phyloP scores from a whole-genome alignment of 1,140 invertebrate species.

The Lycorma delicatula region DNA sequence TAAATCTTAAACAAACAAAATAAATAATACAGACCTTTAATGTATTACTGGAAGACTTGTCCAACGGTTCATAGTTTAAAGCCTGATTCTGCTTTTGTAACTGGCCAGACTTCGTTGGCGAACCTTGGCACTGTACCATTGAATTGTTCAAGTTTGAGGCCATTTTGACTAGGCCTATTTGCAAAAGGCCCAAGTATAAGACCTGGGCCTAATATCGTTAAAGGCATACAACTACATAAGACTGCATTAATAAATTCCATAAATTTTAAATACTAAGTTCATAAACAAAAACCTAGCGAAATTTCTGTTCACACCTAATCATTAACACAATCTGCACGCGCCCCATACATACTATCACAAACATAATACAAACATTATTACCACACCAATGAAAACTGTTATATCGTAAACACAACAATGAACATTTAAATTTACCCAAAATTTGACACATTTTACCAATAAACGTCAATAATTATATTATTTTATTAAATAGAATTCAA shows the following conservation, averaged over 20 bases:
- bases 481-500: no score
- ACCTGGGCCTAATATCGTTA: background rate
- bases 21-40: constrained; percentile 13
- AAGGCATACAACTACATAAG: background rate
- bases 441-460: no score
- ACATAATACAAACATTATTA: no score
- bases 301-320: no score
- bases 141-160: constrained; percentile 14
- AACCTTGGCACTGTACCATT: constrained; percentile 16
- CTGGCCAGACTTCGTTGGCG: constrained; percentile 9
- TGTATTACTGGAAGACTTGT: constrained; percentile 18
- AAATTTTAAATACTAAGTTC: background rate
- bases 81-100: constrained; percentile 8
- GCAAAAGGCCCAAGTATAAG: background rate
- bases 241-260: background rate
- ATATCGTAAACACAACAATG: no score
- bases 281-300: no score
- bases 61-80: constrained; percentile 17
- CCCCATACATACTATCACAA: no score
- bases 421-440: no score
- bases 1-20: background rate
- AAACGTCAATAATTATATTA: no score
- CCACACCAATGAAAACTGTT: no score
- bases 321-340: no score
- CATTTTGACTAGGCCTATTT: constrained; percentile 14